Base-by-base conservation (phyloP, 2,797 vertebrate genomes). In the Diceros bicornis region DNA sequence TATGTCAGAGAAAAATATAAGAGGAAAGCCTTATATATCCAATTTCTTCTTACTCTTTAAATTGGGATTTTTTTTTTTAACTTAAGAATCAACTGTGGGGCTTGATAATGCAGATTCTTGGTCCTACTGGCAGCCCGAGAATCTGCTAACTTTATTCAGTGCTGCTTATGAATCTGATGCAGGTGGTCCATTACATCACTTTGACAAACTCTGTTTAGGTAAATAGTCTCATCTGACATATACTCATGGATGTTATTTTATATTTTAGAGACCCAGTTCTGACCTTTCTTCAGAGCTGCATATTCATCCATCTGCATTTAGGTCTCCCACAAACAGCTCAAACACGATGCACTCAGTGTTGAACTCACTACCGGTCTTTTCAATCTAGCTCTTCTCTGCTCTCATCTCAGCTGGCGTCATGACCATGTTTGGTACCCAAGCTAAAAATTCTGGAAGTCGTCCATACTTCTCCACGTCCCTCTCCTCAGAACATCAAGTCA, bases 41-140 rank as follows among this genome's bases (percentile, higher is more conserved):
- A 66, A 57, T 44, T 72, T 68, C 64, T 93, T 94, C 77, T 86
- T 62, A n/a, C 34, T 64, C 71, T 75, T 89, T 41, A 85, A 89
- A 41, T 61, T 29, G 32, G 14, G 0, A 17, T 50, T 37, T 17
- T 71, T 66, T 66, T 52, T 55, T 72, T 37, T 66, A 55, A 78
- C 21, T 90, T 12, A 66, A 21, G 13, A 69, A 55, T 81, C 52
- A 64, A 21, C 12, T 27, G 7, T 17, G 20, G n/a, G 23, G 18
- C 4, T 79, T 92, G 29, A 16, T 71, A 52, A 27, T 29, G 55
- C 8, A 50, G 7, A 4, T 44, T 52, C 32, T 64, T 1, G 6
- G 5, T 59, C 34, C 81, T 14, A 4, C 64, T 32, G 34, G 29
- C 25, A 83, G 41, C 32, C 79, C 8, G 0, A 44, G 32, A 44